These are phyloP conservation scores for Mobula birostris DNA, from an alignment of 2,113 vertebrate species.

Conservation along the genomic window DNA sequence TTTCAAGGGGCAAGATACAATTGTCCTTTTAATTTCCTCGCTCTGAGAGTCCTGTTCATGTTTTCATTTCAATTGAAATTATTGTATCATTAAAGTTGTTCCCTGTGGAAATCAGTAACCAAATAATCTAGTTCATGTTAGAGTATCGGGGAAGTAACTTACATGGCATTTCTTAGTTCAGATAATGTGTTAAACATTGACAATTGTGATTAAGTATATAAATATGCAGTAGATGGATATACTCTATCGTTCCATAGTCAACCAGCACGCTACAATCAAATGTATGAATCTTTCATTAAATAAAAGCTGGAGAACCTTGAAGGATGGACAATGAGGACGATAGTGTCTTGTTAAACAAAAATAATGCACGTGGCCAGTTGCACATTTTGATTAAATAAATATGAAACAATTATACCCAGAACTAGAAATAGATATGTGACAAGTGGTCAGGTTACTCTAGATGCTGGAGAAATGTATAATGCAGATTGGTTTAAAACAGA, in stretches of 20 bases:
- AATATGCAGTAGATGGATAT: background rate
- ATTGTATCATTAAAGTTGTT: conserved; percentile 1
- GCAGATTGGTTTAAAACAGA: background rate
- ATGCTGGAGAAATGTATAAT: background rate
- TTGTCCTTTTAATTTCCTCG: background rate
- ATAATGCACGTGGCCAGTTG: background rate
- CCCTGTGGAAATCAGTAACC: conserved; percentile 12
- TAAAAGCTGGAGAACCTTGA: background rate
- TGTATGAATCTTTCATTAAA: background rate
- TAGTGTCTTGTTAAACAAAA: background rate
- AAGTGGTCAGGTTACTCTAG: background rate
- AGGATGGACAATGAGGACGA: background rate
- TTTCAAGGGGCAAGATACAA: background rate
- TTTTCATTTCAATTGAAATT: background rate
- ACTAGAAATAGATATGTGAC: background rate
- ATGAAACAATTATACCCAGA: background rate
- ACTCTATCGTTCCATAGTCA: background rate
- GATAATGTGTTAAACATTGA: background rate
- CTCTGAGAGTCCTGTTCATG: background rate
- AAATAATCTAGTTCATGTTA: background rate
- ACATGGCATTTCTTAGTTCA: background rate
- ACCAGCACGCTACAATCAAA: background rate
- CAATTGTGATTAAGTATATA: background rate
- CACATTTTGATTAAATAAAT: background rate
- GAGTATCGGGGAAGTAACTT: conserved; percentile 17